Base-by-base conservation (phyloP, 2,113 vertebrate genomes). In the Rhombomys opimus region DNA sequence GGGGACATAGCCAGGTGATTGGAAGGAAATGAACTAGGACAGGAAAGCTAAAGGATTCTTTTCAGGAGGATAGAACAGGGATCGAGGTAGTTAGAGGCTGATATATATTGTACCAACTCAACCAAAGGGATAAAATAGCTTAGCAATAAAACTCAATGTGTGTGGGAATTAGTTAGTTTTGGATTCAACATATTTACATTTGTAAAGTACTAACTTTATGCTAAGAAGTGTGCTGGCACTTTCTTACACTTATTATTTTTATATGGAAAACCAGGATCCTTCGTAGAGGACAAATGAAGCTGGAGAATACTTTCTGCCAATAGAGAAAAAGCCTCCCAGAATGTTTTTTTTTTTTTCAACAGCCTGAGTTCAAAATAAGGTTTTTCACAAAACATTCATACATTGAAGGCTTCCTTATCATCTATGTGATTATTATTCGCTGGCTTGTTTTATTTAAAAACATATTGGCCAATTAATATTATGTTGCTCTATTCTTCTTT, bases 151-250 rank as follows among this genome's bases (percentile, higher is more conserved):
- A 95, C 67, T 91, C 67, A 89, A 95, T 67, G 70, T 97, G 50
- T 77, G 68, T 85, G 65, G 18, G 81, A 94, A 86, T 92, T 35
- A 92, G 77, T 95, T 95, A 96, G 95, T 89, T 96, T 94, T 93
- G 91, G 30, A 97, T 94, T 91, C 91, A 91, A 93, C 77, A 96
- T 70, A 96, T 93, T 96, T 68, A 91, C 78, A 89, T 96, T 96
- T 94, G 90, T 95, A 90, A 95, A 97, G 84, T 80, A 89, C 78
- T 94, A 91, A 97, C 73, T 97, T 92, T 84, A 91, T 75, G 68
- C 77, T 91, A 63, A 95, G 87, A 96, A 93, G 73, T 93, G 78
- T 41, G 35, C 67, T 59, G 54, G 35, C 92, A 96, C 38, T 86
- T 96, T 93, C 68, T 68, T 4, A n/a, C 50, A 68, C 50, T 93